A percentile compares a stretch with the other conserved stretches of the same genome.
These are phyloP conservation scores for Marasmarcha lunaedactyla DNA, from an alignment of 2,888 invertebrate genomes.

Conservation along the genomic window DNA sequence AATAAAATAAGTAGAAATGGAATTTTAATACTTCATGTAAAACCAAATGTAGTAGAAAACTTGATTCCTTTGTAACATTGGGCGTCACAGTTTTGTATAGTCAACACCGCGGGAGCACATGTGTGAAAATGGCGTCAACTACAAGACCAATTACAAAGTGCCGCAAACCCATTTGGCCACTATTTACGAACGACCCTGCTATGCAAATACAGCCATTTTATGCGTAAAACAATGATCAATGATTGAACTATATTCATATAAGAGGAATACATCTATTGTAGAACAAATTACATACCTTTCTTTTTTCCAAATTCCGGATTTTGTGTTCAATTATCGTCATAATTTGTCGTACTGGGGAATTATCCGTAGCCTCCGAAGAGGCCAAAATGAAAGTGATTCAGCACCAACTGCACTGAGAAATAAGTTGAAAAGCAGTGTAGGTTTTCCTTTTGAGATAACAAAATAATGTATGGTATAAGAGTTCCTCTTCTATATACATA, in stretches of 20 bases:
- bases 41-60: conserved; percentile 7
- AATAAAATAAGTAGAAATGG: too few species aligned
- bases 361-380: conserved; percentile 80
- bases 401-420: too few species aligned
- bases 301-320: conserved; percentile 96
- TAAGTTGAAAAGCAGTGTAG: too few species aligned
- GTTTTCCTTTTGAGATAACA: too few species aligned
- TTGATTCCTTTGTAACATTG: conserved; percentile 9
- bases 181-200: conserved; percentile 24
- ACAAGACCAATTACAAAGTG: conserved; percentile 22
- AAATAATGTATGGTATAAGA: too few species aligned
- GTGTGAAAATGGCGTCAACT: conserved; percentile 66
- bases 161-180: conserved; percentile 9
- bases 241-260: not conserved
- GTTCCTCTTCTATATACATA: too few species aligned
- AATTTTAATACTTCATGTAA: too few species aligned
- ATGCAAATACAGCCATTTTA: not conserved
- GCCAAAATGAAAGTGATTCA: too few species aligned
- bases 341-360: conserved; percentile 84
- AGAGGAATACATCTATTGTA: conserved; percentile 1
- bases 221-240: not conserved
- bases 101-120: conserved; percentile 57
- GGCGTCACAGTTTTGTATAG: conserved; percentile 40
- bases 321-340: conserved; percentile 93
- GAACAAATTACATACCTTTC: conserved; percentile 81